These are phyloP conservation scores for Sinosuthora webbiana DNA, from an alignment of 2,113 vertebrate genomes.

Conservation along the genomic window DNA sequence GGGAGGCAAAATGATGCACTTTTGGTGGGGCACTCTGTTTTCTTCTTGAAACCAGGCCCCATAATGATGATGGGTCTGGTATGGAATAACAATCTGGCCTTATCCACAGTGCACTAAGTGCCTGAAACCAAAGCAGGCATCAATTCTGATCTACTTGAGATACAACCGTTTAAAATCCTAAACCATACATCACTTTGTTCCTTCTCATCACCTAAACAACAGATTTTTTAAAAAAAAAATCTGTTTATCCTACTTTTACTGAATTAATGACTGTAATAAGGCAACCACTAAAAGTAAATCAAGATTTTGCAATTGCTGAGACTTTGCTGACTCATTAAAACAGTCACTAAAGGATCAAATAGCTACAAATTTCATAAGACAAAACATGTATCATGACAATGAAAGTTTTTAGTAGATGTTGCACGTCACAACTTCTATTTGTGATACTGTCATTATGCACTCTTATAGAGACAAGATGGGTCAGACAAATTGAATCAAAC, in stretches of 20 bases:
- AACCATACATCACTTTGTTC: not conserved
- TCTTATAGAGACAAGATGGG: not conserved
- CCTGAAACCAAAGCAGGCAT: too few species aligned
- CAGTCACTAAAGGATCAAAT: not conserved
- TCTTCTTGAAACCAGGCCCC: not conserved
- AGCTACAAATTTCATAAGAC: not conserved
- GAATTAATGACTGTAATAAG: not conserved
- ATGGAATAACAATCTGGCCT: too few species aligned
- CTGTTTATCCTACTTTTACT: not conserved
- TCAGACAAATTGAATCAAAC: not conserved
- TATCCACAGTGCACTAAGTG: too few species aligned
- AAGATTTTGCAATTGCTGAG: not conserved
- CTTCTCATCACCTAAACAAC: not conserved
- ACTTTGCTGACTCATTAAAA: not conserved
- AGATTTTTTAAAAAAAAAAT: not conserved
- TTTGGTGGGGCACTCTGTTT: not conserved
- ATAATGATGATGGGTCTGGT: accelerated
- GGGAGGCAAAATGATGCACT: not conserved
- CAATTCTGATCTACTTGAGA: not conserved
- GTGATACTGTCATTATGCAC: not conserved
- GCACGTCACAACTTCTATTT: not conserved
- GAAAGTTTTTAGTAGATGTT: not conserved
- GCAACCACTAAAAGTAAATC: not conserved
- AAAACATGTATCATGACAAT: not conserved
- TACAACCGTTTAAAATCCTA: not conserved